These are phyloP conservation scores for Ptychobarbus kaznakovi DNA, from an alignment of 2,797 vertebrate genomes.

Conservation along the genomic window DNA sequence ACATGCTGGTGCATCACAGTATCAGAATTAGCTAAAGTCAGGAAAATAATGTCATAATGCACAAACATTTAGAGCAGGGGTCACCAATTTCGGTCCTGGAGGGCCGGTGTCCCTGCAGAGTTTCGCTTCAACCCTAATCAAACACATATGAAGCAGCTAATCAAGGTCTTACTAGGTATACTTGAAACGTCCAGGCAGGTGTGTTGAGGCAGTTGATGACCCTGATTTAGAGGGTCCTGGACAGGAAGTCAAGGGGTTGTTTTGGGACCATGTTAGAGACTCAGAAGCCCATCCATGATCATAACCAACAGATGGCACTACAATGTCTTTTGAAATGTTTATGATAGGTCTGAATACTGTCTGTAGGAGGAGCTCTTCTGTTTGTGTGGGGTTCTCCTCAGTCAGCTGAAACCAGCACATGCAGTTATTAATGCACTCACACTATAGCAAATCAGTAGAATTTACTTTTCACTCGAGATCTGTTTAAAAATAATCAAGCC, in stretches of 20 bases:
- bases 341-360: neutral
- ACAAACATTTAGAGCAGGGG: neutral
- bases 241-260: neutral
- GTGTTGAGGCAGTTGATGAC: too few relatives aligned
- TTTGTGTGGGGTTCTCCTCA: neutral
- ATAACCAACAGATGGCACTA: conserved; percentile 45
- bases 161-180: too few relatives aligned
- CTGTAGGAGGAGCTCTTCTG: conserved; percentile 16
- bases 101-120: too few relatives aligned
- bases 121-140: too few relatives aligned
- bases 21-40: neutral
- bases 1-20: neutral
- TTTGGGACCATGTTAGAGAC: neutral
- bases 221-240: too few relatives aligned
- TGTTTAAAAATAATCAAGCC: neutral
- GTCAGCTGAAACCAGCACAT: neutral
- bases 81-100: too few relatives aligned
- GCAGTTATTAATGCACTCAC: neutral
- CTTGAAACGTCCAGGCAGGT: too few relatives aligned
- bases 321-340: conserved; percentile 30
- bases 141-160: too few relatives aligned
- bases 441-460: conserved; percentile 5
- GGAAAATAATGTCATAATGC: neutral
- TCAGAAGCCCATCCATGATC: neutral
- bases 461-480: neutral